Percentiles rank a stretch among this genome's conserved stretches.
Evolutionary conservation across 2,113 vertebrate genomes (phyloP).

Genomic region (Stercorarius parasiticus): DNA sequence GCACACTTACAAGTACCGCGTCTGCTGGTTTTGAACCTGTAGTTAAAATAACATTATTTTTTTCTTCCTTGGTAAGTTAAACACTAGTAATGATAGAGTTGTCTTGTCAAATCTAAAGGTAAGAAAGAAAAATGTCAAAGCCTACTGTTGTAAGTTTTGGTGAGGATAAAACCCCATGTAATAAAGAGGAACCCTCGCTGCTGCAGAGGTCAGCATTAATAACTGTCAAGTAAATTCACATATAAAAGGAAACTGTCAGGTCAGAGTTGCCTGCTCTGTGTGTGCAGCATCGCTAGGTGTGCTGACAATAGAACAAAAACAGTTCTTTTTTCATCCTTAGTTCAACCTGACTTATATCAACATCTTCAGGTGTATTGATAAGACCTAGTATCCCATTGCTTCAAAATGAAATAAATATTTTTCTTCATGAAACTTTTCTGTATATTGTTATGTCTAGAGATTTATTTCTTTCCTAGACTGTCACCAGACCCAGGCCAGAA

Average conservation of each 20-base stretch:
- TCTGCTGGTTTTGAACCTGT: not conserved
- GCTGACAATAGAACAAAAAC: not conserved
- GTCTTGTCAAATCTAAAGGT: not conserved
- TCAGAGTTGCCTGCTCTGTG: not conserved
- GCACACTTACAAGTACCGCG: not conserved
- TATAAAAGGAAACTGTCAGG: not conserved
- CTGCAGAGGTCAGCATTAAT: not conserved
- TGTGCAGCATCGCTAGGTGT: not conserved
- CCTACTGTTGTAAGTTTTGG: not conserved
- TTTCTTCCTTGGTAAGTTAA: not conserved
- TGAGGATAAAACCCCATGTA: not conserved
- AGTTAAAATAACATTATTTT: not conserved
- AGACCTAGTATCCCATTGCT: not conserved
- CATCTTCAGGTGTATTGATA: not conserved
- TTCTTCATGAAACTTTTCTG: not conserved
- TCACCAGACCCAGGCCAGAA: not conserved
- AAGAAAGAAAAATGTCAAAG: not conserved
- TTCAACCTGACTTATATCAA: not conserved
- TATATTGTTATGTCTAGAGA: not conserved
- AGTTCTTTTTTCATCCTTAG: not conserved
- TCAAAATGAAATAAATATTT: not conserved
- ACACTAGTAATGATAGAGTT: not conserved
- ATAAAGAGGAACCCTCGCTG: not conserved
- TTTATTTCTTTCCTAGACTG: not conserved
- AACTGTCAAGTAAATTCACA: not conserved